phyloP scores from a whole-genome alignment of 2,797 vertebrate species.

The Ptychobarbus kaznakovi region DNA sequence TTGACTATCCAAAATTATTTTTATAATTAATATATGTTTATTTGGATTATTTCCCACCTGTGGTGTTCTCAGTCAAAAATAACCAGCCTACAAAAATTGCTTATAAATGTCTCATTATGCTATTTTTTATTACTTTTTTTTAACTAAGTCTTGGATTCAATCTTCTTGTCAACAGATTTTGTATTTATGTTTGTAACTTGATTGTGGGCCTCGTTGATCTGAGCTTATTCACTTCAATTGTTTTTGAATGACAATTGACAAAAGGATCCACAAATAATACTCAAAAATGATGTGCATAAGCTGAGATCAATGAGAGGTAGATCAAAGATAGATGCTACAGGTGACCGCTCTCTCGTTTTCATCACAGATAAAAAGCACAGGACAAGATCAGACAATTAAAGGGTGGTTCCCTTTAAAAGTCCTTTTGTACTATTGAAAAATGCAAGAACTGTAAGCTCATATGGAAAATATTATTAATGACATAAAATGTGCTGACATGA shows the following conservation, averaged over 20 bases:
- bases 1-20: background rate
- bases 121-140: background rate
- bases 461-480: conserved; percentile 19
- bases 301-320: background rate
- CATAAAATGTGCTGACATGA: background rate
- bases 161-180: background rate
- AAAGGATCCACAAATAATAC: background rate
- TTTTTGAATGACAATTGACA: background rate
- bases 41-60: background rate
- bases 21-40: too few relatives aligned
- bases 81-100: background rate
- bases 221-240: background rate
- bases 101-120: background rate
- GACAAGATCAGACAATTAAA: background rate
- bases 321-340: background rate
- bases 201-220: background rate
- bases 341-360: background rate
- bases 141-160: background rate
- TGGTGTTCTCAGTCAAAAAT: background rate
- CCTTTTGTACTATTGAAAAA: conserved; percentile 14
- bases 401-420: background rate
- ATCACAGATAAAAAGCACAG: background rate
- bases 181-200: background rate
- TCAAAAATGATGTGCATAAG: background rate
- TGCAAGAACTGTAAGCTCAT: background rate